Evolutionary conservation across 2,888 invertebrate species (phyloP).

Genomic region (Epistrophella euchroma): DNA sequence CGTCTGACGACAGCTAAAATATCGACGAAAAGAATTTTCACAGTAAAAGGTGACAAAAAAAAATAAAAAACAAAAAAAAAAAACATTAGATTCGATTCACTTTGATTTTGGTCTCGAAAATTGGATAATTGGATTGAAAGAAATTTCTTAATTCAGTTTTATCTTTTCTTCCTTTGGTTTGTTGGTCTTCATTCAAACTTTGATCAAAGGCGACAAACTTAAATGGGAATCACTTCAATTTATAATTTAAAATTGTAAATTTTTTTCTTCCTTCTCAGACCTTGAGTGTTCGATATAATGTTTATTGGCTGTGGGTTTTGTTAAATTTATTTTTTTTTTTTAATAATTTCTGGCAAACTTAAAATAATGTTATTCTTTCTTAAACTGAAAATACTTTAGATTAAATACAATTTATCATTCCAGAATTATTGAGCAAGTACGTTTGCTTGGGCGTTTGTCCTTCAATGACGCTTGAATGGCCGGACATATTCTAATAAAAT

Average conservation of each 20-base stretch:
- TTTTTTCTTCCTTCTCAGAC: background rate
- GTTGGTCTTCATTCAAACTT: conserved; percentile 19
- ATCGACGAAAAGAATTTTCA: conserved; percentile 22
- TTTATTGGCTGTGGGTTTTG: background rate
- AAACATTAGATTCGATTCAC: conserved; percentile 42
- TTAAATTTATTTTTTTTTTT: background rate
- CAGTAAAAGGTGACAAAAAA: background rate
- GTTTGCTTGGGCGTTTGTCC: no score
- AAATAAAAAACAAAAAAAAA: background rate
- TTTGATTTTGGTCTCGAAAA: conserved; percentile 65
- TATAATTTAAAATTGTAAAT: conserved; percentile 29
- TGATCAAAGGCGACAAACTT: conserved; percentile 71
- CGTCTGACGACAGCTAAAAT: conserved; percentile 44
- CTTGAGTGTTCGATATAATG: background rate
- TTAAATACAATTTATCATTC: no score
- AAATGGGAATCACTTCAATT: conserved; percentile 46
- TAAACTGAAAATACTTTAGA: no score
- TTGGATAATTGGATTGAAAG: conserved; percentile 66
- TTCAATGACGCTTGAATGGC: no score
- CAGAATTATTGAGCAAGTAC: no score
- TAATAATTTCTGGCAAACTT: background rate
- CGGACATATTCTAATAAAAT: no score
- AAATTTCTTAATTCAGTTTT: conserved; percentile 60
- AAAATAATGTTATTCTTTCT: background rate
- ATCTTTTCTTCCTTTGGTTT: conserved; percentile 25